phyloP scores from a whole-genome alignment of 2,113 vertebrate species.

The Gallinago undulata region DNA sequence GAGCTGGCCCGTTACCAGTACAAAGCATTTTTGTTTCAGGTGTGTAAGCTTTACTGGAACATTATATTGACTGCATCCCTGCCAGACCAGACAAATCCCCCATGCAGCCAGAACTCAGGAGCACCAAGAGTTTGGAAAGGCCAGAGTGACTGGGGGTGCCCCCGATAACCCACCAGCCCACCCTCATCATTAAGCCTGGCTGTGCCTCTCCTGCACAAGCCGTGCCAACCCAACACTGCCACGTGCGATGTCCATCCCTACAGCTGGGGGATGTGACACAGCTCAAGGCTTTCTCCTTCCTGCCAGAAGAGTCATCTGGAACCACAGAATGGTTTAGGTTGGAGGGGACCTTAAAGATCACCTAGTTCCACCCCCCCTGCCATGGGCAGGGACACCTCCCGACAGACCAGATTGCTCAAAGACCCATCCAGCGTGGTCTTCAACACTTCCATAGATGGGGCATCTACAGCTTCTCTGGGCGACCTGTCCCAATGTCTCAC shows the following conservation, averaged over 20 bases:
- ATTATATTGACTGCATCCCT: background rate
- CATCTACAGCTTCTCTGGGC: background rate
- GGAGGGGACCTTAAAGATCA: background rate
- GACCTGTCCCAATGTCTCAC: background rate
- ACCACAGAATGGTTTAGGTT: background rate
- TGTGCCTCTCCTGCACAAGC: background rate
- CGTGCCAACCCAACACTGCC: accelerated
- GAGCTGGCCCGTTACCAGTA: background rate
- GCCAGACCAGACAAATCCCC: background rate
- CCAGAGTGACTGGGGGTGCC: background rate
- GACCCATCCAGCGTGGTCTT: background rate
- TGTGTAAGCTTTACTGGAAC: background rate
- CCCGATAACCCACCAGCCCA: background rate
- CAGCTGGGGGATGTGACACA: background rate
- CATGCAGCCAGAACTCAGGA: background rate
- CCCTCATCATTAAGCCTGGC: background rate
- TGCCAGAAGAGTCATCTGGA: background rate
- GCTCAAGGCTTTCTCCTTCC: background rate
- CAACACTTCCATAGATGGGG: background rate
- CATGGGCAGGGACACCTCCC: background rate
- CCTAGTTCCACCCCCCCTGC: background rate
- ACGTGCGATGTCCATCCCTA: accelerated
- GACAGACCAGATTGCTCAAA: background rate
- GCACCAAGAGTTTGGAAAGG: background rate
- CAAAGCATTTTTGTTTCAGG: background rate